phyloP scores from a whole-genome alignment of 1,140 invertebrate species.

The Drosophila orosa region DNA sequence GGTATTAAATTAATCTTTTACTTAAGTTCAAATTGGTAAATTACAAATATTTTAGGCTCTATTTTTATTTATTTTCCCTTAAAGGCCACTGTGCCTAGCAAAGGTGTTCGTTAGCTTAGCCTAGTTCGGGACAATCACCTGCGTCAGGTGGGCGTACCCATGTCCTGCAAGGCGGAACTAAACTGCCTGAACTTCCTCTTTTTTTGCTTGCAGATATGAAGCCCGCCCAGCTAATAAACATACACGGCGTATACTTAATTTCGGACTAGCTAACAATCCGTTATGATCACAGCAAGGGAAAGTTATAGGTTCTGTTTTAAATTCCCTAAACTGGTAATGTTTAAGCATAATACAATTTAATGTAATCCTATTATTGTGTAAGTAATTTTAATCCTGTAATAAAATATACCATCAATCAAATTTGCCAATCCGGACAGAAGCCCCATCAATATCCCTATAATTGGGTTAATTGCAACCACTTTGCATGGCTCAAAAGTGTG shows the following conservation, averaged over 20 bases:
- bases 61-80: neutral
- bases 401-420: conserved; percentile 17
- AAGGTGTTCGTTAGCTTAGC: conserved; percentile 15
- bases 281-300: neutral
- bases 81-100: conserved; percentile 1
- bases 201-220: conserved; percentile 87
- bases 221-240: conserved; percentile 70
- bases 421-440: neutral
- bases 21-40: too few species aligned
- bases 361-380: neutral
- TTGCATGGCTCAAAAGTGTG: conserved; percentile 32
- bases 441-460: conserved; percentile 3
- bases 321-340: neutral
- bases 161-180: conserved; percentile 87
- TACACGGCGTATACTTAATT: conserved; percentile 3
- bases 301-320: neutral
- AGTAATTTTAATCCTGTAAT: neutral
- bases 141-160: conserved; percentile 2
- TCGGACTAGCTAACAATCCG: neutral
- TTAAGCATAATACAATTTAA: neutral
- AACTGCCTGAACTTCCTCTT: conserved; percentile 88
- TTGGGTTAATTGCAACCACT: conserved; percentile 27
- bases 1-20: too few species aligned
- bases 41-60: neutral
- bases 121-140: conserved; percentile 33